These are phyloP conservation scores for Resseliella maxima DNA, from an alignment of 2,888 invertebrate species.

Conservation along the genomic window DNA sequence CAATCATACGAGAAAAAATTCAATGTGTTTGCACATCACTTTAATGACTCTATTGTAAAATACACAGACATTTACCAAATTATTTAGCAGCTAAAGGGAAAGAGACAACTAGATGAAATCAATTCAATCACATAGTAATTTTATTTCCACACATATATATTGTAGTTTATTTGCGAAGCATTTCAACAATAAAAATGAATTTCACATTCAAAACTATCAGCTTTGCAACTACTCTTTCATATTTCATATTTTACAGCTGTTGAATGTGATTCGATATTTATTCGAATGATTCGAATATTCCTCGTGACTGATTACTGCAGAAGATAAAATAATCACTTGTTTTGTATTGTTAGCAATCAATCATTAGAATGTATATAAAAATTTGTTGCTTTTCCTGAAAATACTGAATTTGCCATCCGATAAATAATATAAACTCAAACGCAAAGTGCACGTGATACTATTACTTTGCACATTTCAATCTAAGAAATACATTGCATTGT, in stretches of 20 bases:
- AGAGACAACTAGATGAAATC: background rate
- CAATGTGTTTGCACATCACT: slow-evolving; percentile 36
- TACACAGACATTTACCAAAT: background rate
- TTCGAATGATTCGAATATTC: slow-evolving; percentile 38
- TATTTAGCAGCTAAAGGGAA: background rate
- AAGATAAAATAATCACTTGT: background rate
- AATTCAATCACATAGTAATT: background rate
- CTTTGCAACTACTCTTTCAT: background rate
- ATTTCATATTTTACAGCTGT: background rate
- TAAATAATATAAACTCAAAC: background rate
- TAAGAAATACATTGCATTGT: background rate
- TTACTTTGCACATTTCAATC: slow-evolving; percentile 31
- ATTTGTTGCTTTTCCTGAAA: background rate
- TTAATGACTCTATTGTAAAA: slow-evolving; percentile 41
- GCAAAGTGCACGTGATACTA: background rate
- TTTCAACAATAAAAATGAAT: slow-evolving; percentile 33
- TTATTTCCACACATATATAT: slow-evolving; percentile 34
- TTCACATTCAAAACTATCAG: background rate
- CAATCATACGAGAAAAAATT: slow-evolving; percentile 15
- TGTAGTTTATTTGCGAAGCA: slow-evolving; percentile 42
- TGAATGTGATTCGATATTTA: slow-evolving; percentile 19
- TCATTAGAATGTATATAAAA: background rate
- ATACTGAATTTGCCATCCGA: background rate
- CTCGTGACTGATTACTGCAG: slow-evolving; percentile 27
- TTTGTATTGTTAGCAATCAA: slow-evolving; percentile 9